Evolutionary conservation across 1,140 invertebrate genomes (phyloP), one percentile per base, ranked within the genome.

Genomic region (Theocolax elegans): DNA sequence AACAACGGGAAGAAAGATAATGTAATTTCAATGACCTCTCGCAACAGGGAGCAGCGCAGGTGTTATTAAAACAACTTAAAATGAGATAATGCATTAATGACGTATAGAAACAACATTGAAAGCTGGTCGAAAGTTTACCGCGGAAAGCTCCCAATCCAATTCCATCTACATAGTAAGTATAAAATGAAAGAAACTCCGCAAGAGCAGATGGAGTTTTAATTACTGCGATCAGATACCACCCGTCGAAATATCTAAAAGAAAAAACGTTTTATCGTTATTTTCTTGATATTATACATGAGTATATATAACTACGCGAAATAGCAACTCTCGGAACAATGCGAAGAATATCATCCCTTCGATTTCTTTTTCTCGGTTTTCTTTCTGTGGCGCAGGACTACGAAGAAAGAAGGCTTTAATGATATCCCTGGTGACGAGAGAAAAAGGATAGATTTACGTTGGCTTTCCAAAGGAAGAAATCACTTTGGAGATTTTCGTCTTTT

Each of bases 221-320:
- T 65, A 65, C 49, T 53, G 17, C 13, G n/a, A 40, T 25, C 10
- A 38, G 19, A 29, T 29, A n/a, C n/a, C n/a, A n/a, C n/a, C 21
- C 48, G 19, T 56, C 3, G 42, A 53, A 46, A 67, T 44, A 58
- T 58, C 21, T 25, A 67, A 58, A 56, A n/a, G n/a, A n/a, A n/a
- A n/a, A n/a, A n/a, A n/a, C n/a, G n/a, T n/a, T n/a, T n/a, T n/a
- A n/a, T n/a, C n/a, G n/a, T n/a, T n/a, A n/a, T n/a, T n/a, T n/a
- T n/a, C n/a, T n/a, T n/a, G n/a, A n/a, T n/a, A n/a, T n/a, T n/a
- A n/a, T n/a, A n/a, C n/a, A n/a, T n/a, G n/a, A n/a, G n/a, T n/a
- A n/a, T n/a, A n/a, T n/a, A n/a, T n/a, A n/a, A n/a, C n/a, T 42
- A 62, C 59, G 59, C 42, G 44, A 62, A n/a, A 62, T 48, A 62